These are phyloP conservation scores for Heterotilapia buettikoferi DNA, from an alignment of 2,113 vertebrate species.

Conservation along the genomic window DNA sequence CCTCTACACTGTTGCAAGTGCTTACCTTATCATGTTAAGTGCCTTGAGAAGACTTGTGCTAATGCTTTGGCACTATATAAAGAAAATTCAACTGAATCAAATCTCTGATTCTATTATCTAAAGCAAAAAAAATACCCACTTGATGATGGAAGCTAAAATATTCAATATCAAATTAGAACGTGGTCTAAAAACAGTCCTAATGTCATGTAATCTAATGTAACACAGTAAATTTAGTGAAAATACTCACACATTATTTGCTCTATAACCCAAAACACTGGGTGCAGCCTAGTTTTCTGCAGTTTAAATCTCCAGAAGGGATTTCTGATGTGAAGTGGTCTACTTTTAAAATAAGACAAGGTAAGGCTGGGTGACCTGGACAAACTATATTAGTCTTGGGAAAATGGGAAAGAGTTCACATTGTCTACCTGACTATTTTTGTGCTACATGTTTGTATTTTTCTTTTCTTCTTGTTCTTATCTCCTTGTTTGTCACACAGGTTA, in stretches of 20 bases:
- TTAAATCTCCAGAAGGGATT: constrained; percentile 14
- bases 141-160: neutral
- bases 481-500: neutral
- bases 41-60: neutral
- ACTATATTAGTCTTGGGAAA: constrained; percentile 22
- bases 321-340: constrained; percentile 24
- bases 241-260: neutral
- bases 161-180: neutral
- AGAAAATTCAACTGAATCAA: neutral
- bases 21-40: neutral
- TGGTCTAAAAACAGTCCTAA: neutral
- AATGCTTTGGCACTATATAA: neutral
- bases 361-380: constrained; percentile 19
- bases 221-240: neutral
- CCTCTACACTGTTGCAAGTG: neutral
- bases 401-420: neutral
- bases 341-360: constrained; percentile 42
- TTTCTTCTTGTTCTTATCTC: neutral
- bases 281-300: constrained; percentile 26
- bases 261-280: neutral
- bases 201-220: neutral
- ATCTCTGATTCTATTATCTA: neutral
- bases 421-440: neutral
- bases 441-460: neutral
- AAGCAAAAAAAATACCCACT: neutral